Base-by-base conservation (phyloP, 2,888 invertebrate species). In the Dolomedes plantarius region DNA sequence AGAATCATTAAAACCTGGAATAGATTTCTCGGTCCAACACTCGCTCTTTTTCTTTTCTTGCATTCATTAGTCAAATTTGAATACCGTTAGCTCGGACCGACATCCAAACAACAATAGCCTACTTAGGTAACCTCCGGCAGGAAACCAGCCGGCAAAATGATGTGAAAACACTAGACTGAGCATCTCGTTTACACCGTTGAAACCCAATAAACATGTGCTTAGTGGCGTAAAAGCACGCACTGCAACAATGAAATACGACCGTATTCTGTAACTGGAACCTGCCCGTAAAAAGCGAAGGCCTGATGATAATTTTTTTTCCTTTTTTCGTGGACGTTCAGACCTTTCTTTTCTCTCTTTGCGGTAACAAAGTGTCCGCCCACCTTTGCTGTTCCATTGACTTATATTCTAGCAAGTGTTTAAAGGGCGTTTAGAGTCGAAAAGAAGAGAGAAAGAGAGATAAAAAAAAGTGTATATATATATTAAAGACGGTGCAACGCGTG, bases 311-410 rank as follows among this genome's bases (percentile, higher is more conserved):
- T 13, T 19, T 39, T 1, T 11, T 68, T 2, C 2, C 13, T 13
- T 29, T 28, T 16, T 11, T 2, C 16, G 64, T 69, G 76, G 36
- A 50, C 46, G 72, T 32, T 1, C 23, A n/a, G 6, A 7, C 27
- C 23, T 68, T 71, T 68, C 62, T 31, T 64, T 32, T 71, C 56
- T 72, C 27, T 64, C 36, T 72, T 69, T 72, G 67, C 39, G 41
- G 39, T 36, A 76, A 83, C 76, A 77, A 77, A 77, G 76, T 56
- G 75, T 64, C 64, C 83, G 83, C 83, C 83, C 76, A 83, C 83
- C 56, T 13, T 19, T 29, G 32, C 46, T 56, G 76, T 82, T 83
- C 83, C 71, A 83, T 76, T 83, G 71, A 76, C 83, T 83, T 72
- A 82, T 76, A 76, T 83, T 68, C 64, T 72, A 32, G 72, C 27